Base-by-base conservation (phyloP, 1,140 invertebrate genomes). In the Penaeus chinensis region DNA sequence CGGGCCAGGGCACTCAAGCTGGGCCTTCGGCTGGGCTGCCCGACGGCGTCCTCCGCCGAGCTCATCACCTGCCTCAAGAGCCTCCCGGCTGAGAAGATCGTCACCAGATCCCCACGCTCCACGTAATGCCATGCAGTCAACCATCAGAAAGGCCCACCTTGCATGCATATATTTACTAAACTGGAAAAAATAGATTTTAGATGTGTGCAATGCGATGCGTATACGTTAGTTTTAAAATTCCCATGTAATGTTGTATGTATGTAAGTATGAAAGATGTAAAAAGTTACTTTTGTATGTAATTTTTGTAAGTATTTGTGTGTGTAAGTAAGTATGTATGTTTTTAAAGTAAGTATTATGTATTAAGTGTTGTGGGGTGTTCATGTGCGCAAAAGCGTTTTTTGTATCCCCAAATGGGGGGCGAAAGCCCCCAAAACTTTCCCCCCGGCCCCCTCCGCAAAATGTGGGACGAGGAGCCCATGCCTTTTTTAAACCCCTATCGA, bases 401-500 rank as follows among this genome's bases (percentile, higher is more conserved):
- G n/a, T n/a, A n/a, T n/a, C n/a, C n/a, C n/a, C n/a, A n/a, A n/a
- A n/a, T n/a, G n/a, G n/a, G n/a, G n/a, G n/a, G n/a, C n/a, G n/a
- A n/a, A n/a, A n/a, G n/a, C n/a, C n/a, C 16, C 54, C 54, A 1
- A 13, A 11, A 1, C 54, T 13, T 2, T 0, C 54, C 54, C 54
- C 2, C 54, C 54, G 66, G 5, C 22, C 20, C 54, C 82, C 71
- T 76, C 61, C 85, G 18, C 19, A 74, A 83, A 74, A 66, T 76
- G 32, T 89, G 79, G 89, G 89, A 80, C 89, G 91, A 85, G 84
- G 91, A 74, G 60, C 91, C 78, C 69, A 88, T 85, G 47, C 86
- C 86, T 18, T 90, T 18, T 90, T 90, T 22, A 87, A 84, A 0
- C 84, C 89, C 19, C 87, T 90, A 84, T 90, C 7, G 85, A 81